Evolutionary conservation across 2,113 vertebrate genomes (phyloP).

Genomic region (Romanogobio albipinnatus): DNA sequence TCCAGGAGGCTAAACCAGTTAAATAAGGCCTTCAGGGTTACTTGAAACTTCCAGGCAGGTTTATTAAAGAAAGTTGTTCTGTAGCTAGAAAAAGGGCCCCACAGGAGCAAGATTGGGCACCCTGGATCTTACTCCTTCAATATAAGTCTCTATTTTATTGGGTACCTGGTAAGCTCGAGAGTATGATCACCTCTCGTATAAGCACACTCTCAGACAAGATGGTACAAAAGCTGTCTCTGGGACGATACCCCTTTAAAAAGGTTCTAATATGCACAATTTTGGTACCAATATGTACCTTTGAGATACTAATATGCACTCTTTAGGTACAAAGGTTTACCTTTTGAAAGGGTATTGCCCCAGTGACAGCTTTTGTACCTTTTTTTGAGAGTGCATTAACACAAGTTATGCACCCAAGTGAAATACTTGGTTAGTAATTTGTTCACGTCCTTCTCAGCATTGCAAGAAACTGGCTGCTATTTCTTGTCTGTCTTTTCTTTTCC

Average conservation of each 20-base stretch:
- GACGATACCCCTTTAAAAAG: too few species aligned
- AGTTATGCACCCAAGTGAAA: neutral
- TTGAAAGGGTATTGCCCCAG: too few species aligned
- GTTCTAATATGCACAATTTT: too few species aligned
- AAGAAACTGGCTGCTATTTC: neutral
- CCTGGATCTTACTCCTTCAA: neutral
- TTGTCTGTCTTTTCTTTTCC: neutral
- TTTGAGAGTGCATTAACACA: neutral
- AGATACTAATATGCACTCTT: too few species aligned
- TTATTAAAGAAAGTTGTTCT: neutral
- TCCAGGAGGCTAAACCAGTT: neutral
- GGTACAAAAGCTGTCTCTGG: too few species aligned
- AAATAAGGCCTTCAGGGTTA: neutral
- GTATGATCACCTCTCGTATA: neutral
- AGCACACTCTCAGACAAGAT: neutral
- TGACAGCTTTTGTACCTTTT: too few species aligned
- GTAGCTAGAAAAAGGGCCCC: neutral
- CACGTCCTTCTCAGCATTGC: neutral
- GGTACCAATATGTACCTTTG: too few species aligned
- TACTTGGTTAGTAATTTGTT: neutral
- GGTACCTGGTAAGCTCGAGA: neutral
- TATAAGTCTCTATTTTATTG: neutral
- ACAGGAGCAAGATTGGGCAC: neutral
- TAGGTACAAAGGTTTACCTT: too few species aligned
- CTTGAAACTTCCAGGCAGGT: neutral